A percentile compares a stretch with the other conserved stretches of the same genome.
Evolutionary conservation across 2,113 vertebrate genomes (phyloP).

Genomic region (Coptodon bakossiorum): DNA sequence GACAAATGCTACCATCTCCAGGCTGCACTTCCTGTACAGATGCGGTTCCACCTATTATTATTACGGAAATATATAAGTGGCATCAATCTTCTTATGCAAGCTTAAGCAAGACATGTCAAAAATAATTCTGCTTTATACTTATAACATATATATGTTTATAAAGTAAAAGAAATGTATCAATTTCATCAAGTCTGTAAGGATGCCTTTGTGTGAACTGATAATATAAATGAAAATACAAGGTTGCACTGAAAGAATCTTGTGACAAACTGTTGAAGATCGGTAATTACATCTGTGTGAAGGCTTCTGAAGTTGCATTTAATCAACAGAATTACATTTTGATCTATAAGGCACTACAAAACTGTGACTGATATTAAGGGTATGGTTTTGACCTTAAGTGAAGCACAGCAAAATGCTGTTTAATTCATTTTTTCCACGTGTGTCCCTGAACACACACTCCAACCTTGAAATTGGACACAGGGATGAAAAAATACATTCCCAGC

Average conservation of each 20-base stretch:
- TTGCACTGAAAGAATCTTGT: background rate
- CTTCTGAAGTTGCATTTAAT: conserved; percentile 7
- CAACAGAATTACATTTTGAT: conserved; percentile 13
- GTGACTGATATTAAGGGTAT: conserved; percentile 17
- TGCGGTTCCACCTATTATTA: background rate
- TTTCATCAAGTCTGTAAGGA: background rate
- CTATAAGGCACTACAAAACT: background rate
- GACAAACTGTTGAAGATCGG: background rate
- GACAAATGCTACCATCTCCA: background rate
- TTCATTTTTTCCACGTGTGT: conserved; percentile 42
- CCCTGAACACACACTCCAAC: conserved; percentile 24
- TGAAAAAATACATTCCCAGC: background rate
- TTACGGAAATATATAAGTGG: background rate
- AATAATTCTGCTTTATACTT: background rate
- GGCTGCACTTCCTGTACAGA: background rate
- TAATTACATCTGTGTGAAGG: conserved; percentile 10
- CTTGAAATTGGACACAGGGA: conserved; percentile 46
- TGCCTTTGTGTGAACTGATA: background rate
- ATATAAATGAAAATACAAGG: background rate
- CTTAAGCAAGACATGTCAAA: background rate
- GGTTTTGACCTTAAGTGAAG: conserved; percentile 33
- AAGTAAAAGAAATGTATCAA: background rate
- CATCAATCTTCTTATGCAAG: background rate
- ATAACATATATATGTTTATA: background rate
- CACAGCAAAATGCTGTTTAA: conserved; percentile 26